Conservation (phyloP, 2,888 invertebrate species). For the Hofmannophila pseudospretella region DNA sequence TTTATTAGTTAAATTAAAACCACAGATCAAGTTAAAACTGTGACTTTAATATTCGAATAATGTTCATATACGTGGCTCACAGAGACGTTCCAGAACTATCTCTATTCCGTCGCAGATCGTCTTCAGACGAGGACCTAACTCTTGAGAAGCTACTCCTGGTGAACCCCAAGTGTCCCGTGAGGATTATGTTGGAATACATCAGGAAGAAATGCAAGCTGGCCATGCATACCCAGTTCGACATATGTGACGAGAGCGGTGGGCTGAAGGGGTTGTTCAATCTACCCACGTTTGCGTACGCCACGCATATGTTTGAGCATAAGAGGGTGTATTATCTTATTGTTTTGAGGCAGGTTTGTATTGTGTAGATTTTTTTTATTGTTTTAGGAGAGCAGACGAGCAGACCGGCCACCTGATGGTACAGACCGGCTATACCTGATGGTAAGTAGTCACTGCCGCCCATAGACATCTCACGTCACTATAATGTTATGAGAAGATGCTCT, state of each 20-base stretch:
- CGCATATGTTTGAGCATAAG: conserved; percentile 49
- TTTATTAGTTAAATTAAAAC: too few species aligned
- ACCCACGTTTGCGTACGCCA: conserved; percentile 48
- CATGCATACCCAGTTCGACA: conserved; percentile 46
- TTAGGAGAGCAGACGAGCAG: too few species aligned
- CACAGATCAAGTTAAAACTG: too few species aligned
- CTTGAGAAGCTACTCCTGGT: conserved; percentile 33
- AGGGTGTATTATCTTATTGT: conserved; percentile 57
- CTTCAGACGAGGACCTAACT: conserved; percentile 29
- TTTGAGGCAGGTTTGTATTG: conserved; percentile 42
- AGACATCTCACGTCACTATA: too few species aligned
- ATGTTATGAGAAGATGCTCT: too few species aligned
- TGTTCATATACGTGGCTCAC: conserved; percentile 55
- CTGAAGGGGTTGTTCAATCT: conserved; percentile 44
- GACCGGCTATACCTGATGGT: too few species aligned
- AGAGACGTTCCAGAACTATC: conserved; percentile 58
- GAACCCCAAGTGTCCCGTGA: conserved; percentile 55
- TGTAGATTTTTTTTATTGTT: too few species aligned
- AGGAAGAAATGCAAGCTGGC: conserved; percentile 57
- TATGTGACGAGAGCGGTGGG: conserved; percentile 47
- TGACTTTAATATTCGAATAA: too few species aligned
- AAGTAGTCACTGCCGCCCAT: too few species aligned
- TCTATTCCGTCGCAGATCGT: conserved; percentile 18
- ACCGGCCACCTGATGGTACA: too few species aligned
- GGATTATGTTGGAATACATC: conserved; percentile 64